These are phyloP conservation scores for Drosophila parthenogenetica DNA, from an alignment of 2,888 invertebrate genomes.

Conservation along the genomic window DNA sequence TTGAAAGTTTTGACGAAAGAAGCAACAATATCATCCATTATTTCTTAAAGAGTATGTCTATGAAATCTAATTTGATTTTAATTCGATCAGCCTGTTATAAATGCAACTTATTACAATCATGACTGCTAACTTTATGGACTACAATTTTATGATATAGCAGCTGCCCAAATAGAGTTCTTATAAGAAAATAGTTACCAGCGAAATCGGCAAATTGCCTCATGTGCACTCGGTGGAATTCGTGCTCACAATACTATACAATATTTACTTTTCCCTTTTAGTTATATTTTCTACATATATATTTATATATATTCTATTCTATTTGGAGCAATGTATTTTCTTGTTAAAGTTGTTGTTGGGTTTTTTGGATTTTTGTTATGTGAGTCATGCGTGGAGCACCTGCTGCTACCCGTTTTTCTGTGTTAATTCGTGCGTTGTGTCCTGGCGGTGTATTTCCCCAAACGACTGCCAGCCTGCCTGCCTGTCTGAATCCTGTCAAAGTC, in stretches of 20 bases:
- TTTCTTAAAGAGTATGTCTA: no score
- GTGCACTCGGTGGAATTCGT: slow-evolving; percentile 5
- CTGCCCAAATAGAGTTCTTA: no score
- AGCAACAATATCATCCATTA: no score
- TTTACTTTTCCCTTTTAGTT: slow-evolving; percentile 27
- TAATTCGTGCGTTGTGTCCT: slow-evolving; percentile 73
- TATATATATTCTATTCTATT: slow-evolving; percentile 23
- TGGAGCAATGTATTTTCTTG: slow-evolving; percentile 34
- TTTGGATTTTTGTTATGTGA: slow-evolving; percentile 59
- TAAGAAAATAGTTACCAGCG: not conserved
- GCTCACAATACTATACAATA: not conserved
- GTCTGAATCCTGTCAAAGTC: slow-evolving; percentile 65
- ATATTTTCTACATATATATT: slow-evolving; percentile 16
- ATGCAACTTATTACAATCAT: no score
- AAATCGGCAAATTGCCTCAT: not conserved
- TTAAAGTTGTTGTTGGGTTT: slow-evolving; percentile 26
- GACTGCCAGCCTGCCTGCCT: slow-evolving; percentile 28
- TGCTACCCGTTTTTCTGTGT: slow-evolving; percentile 61
- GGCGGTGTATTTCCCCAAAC: slow-evolving; percentile 35
- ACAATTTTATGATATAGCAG: no score
- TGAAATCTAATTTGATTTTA: no score
- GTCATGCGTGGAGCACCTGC: slow-evolving; percentile 73
- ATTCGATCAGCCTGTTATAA: no score
- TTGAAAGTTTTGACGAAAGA: no score
- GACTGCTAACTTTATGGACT: no score